Percentiles rank a stretch among this genome's conserved stretches.
Evolutionary conservation across 2,888 invertebrate genomes (phyloP).

Genomic region (Zaprionus obscuricornis): DNA sequence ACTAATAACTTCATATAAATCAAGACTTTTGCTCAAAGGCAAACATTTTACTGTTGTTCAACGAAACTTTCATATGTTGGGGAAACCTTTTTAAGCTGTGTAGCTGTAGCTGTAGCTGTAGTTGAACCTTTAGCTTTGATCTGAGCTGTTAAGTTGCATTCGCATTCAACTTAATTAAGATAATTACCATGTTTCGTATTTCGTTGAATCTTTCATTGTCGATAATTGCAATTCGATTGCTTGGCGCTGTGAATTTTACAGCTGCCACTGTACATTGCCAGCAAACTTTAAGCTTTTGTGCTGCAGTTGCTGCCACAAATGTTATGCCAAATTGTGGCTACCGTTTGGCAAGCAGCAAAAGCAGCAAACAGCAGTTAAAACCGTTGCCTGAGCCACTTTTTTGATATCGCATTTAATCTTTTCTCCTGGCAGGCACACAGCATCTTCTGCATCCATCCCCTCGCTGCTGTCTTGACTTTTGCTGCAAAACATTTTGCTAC

Average conservation of each 20-base stretch:
- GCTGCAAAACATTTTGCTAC: slow-evolving; percentile 49
- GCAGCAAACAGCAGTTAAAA: slow-evolving; percentile 2
- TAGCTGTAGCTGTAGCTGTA: too few species aligned
- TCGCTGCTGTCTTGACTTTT: slow-evolving; percentile 18
- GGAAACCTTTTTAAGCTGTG: too few species aligned
- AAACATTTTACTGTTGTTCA: too few species aligned
- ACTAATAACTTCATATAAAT: too few species aligned
- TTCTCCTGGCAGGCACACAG: slow-evolving; percentile 8
- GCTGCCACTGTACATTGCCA: not conserved
- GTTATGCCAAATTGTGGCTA: slow-evolving; percentile 64
- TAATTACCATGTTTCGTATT: slow-evolving; percentile 44
- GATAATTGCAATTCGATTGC: slow-evolving; percentile 54
- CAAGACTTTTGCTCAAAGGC: too few species aligned
- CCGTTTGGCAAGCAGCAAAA: slow-evolving; percentile 51
- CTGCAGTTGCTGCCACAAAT: slow-evolving; percentile 40
- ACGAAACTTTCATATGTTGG: too few species aligned
- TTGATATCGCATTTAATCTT: slow-evolving; percentile 33
- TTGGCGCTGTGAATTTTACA: not conserved
- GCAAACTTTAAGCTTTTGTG: slow-evolving; percentile 16
- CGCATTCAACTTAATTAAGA: slow-evolving; percentile 14
- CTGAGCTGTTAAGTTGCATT: too few species aligned
- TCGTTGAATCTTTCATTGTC: slow-evolving; percentile 21
- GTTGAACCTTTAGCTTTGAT: too few species aligned
- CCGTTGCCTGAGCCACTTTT: slow-evolving; percentile 22
- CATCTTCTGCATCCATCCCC: slow-evolving; percentile 19